Evolutionary conservation across 2,113 vertebrate species (phyloP).

Genomic region (Rafetus swinhoei): DNA sequence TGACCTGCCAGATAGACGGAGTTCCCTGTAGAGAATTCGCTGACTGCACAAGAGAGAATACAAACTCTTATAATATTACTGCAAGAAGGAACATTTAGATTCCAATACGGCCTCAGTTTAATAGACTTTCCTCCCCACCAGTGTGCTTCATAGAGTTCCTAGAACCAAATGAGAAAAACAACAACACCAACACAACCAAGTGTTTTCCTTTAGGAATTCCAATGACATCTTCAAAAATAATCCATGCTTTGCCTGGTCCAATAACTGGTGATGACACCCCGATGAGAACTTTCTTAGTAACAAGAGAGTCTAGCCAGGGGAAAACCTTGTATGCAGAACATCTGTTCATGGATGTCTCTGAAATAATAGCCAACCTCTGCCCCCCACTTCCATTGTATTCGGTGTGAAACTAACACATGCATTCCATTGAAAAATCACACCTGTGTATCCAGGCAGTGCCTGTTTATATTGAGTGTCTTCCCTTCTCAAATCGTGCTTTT

Average conservation of each 20-base stretch:
- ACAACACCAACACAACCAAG: background rate
- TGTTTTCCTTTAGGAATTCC: slow-evolving; percentile 38
- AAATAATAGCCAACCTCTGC: background rate
- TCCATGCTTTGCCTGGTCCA: background rate
- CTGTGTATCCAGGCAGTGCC: background rate
- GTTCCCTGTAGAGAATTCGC: slow-evolving; percentile 43
- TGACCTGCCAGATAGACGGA: slow-evolving; percentile 70
- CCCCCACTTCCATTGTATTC: background rate
- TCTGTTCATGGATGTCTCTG: background rate
- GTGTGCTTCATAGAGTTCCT: slow-evolving; percentile 4
- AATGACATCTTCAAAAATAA: slow-evolving; percentile 47
- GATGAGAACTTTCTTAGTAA: slow-evolving; percentile 20
- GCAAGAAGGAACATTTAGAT: slow-evolving; percentile 45
- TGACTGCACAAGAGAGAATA: slow-evolving; percentile 53
- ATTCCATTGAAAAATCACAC: background rate
- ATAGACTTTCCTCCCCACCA: background rate
- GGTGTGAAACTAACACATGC: background rate
- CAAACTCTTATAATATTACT: slow-evolving; percentile 56
- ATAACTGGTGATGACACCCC: background rate
- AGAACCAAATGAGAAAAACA: slow-evolving; percentile 51
- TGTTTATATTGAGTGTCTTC: background rate
- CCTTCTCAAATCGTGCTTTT: background rate
- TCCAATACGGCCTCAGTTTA: slow-evolving; percentile 34
- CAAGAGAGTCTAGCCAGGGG: background rate
- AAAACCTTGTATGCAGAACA: background rate